Conservation (phyloP, 2,113 vertebrate species). For the Oncorhynchus mykiss region DNA sequence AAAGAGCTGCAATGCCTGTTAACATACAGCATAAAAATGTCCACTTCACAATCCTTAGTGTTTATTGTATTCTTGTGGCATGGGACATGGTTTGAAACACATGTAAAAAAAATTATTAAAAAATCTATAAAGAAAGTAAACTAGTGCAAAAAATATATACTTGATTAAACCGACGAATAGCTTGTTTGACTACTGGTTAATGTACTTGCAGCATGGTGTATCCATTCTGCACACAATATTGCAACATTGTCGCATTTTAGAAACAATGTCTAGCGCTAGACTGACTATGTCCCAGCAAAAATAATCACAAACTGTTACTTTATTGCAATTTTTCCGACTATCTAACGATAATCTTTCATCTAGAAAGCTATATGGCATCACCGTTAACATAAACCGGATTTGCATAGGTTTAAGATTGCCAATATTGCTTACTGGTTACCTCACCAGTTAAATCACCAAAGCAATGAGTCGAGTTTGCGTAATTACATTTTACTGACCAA, state of each 20-base stretch:
- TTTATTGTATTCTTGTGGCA: neutral
- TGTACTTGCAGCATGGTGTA: neutral
- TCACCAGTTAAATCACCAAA: neutral
- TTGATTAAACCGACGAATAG: neutral
- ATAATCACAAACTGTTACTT: no score
- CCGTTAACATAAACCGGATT: neutral
- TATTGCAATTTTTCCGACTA: no score
- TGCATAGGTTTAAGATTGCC: neutral
- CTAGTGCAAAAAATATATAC: neutral
- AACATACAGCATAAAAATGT: slow-evolving; percentile 4
- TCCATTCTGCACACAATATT: neutral
- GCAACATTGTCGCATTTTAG: neutral
- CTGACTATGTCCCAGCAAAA: neutral
- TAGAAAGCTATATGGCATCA: no score
- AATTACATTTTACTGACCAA: neutral
- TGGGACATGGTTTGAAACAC: neutral
- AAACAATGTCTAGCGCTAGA: neutral
- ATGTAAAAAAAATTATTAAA: neutral
- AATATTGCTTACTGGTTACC: neutral
- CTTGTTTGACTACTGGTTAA: neutral
- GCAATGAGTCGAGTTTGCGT: neutral
- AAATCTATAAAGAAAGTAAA: neutral
- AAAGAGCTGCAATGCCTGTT: neutral
- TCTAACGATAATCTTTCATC: no score
- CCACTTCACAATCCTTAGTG: neutral